Percentiles rank a stretch among this genome's conserved stretches.
Evolutionary conservation across 2,113 vertebrate species (phyloP).

Genomic region (Paedocypris sp.): DNA sequence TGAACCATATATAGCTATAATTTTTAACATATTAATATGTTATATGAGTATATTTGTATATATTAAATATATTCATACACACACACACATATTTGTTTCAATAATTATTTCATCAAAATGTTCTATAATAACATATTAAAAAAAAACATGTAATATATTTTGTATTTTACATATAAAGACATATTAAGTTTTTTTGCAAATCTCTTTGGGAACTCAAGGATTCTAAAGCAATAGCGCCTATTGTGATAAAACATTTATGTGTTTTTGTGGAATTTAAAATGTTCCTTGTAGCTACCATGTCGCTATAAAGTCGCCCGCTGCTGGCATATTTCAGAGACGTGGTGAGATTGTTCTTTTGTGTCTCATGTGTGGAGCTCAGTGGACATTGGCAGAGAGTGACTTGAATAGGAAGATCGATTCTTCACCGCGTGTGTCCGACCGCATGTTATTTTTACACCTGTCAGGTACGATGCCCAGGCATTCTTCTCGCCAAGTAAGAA

Average conservation of each 20-base stretch:
- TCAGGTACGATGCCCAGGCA: constrained; percentile 24
- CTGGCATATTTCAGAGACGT: constrained; percentile 26
- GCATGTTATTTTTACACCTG: constrained; percentile 38
- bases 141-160: too few relatives aligned
- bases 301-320: constrained; percentile 31
- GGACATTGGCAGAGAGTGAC: constrained; percentile 1
- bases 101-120: too few relatives aligned
- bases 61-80: too few relatives aligned
- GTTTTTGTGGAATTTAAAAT: neutral
- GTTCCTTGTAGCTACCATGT: constrained; percentile 4
- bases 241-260: constrained; percentile 12
- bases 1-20: too few relatives aligned
- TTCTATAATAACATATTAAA: too few relatives aligned
- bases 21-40: too few relatives aligned
- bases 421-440: neutral
- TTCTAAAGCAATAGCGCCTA: neutral
- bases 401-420: constrained; percentile 19
- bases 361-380: constrained; percentile 21
- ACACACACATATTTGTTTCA: too few relatives aligned
- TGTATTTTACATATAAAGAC: neutral
- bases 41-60: too few relatives aligned
- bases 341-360: constrained; percentile 28
- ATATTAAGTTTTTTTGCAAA: too few relatives aligned
- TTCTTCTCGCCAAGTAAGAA: neutral
- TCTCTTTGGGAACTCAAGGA: neutral